Conservation (phyloP, 2,888 invertebrate species). For the Fragum fragum region DNA sequence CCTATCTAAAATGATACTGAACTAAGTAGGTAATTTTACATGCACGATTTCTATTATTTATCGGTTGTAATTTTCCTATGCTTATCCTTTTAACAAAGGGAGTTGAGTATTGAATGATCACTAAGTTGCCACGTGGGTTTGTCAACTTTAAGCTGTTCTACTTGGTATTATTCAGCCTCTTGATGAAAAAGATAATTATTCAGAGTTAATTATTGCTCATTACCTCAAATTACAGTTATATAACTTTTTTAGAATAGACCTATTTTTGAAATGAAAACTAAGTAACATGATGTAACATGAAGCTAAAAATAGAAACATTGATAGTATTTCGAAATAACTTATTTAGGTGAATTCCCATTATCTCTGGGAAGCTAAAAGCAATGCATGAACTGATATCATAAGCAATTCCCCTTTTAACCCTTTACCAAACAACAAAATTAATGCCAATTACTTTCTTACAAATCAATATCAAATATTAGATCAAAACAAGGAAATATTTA, state of each 20-base stretch:
- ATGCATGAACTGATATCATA: no score
- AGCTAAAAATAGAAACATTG: slow-evolving; percentile 15
- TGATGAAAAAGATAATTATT: neutral
- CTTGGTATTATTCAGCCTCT: neutral
- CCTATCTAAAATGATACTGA: neutral
- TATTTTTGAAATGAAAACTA: neutral
- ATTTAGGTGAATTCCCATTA: no score
- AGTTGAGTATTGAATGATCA: neutral
- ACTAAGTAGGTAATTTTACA: neutral
- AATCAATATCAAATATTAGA: no score
- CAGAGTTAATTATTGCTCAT: neutral
- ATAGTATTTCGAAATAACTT: neutral
- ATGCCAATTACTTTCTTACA: no score
- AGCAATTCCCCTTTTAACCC: no score
- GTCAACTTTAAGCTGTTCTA: neutral
- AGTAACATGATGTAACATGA: slow-evolving; percentile 9
- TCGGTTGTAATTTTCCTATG: neutral
- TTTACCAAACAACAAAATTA: no score
- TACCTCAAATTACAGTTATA: neutral
- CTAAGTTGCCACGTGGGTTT: slow-evolving; percentile 20
- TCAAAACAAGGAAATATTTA: no score
- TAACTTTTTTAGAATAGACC: neutral
- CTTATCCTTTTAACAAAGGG: slow-evolving; percentile 7
- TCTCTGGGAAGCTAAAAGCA: no score
- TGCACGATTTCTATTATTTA: neutral